These are phyloP conservation scores for Dipus sagitta DNA, from an alignment of 2,797 vertebrate species.

Conservation along the genomic window DNA sequence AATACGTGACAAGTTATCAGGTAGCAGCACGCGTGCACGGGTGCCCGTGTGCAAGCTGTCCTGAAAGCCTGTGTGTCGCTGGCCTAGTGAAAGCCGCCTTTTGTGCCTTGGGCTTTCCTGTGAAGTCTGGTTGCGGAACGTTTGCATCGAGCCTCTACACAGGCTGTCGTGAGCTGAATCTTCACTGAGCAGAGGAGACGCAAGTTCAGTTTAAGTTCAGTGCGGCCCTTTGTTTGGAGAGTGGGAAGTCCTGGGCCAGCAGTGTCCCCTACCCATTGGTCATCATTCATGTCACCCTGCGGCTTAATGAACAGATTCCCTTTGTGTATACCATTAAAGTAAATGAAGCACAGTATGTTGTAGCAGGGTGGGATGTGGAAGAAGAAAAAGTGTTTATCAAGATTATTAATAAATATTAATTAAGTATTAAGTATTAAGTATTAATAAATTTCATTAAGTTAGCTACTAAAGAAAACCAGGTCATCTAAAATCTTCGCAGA, in stretches of 20 bases:
- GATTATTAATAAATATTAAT: slow-evolving; percentile 58
- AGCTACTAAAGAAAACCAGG: slow-evolving; percentile 42
- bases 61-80: slow-evolving; percentile 32
- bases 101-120: background rate
- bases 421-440: slow-evolving; percentile 31
- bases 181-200: slow-evolving; percentile 27
- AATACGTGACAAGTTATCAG: background rate
- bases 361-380: slow-evolving; percentile 32
- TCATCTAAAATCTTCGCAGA: slow-evolving; percentile 56
- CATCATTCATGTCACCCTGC: background rate
- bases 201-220: slow-evolving; percentile 35
- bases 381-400: slow-evolving; percentile 65
- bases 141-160: background rate
- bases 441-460: slow-evolving; percentile 64
- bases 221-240: slow-evolving; percentile 57
- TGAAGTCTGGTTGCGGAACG: background rate
- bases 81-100: background rate
- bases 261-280: background rate
- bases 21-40: background rate
- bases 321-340: slow-evolving; percentile 11
- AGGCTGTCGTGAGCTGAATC: background rate
- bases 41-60: background rate
- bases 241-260: slow-evolving; percentile 4
- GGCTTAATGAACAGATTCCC: slow-evolving; percentile 43
- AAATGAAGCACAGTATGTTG: slow-evolving; percentile 10